These are phyloP conservation scores for Coenobita brevimanus DNA, from an alignment of 1,140 invertebrate species.

Conservation along the genomic window DNA sequence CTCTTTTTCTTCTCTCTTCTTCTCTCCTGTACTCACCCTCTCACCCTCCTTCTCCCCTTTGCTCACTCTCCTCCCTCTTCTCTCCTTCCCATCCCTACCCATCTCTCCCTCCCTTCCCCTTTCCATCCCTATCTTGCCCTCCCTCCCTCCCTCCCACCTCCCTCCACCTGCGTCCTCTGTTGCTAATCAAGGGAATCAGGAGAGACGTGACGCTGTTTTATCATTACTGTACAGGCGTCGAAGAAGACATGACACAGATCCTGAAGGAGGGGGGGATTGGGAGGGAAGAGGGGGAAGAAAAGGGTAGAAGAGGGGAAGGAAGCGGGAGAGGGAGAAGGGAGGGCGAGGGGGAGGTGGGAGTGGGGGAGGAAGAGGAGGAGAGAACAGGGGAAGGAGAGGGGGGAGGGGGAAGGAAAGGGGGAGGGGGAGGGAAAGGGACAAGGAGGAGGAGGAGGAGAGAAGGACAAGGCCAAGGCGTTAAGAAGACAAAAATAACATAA, in stretches of 20 bases:
- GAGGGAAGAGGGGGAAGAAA: too few species aligned
- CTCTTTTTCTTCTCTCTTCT: not conserved
- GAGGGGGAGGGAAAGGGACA: too few species aligned
- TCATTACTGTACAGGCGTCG: not conserved
- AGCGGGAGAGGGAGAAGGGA: too few species aligned
- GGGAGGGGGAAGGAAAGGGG: too few species aligned
- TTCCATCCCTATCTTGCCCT: not conserved
- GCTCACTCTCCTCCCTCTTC: not conserved
- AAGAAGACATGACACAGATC: not conserved
- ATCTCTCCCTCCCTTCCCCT: not conserved
- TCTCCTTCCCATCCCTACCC: not conserved
- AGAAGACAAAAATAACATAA: too few species aligned
- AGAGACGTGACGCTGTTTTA: not conserved
- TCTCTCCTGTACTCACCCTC: not conserved
- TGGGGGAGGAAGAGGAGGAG: too few species aligned
- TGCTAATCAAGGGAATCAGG: not conserved
- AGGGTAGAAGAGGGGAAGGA: too few species aligned
- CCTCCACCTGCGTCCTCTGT: not conserved
- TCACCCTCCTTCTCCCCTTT: not conserved
- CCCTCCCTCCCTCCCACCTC: constrained; percentile 8
- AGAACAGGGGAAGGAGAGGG: too few species aligned
- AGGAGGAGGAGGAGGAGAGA: too few species aligned
- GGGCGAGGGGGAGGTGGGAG: too few species aligned
- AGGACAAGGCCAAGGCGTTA: too few species aligned
- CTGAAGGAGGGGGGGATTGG: too few species aligned